Conservation (phyloP, 2,113 vertebrate genomes). For the Lates calcarifer region DNA sequence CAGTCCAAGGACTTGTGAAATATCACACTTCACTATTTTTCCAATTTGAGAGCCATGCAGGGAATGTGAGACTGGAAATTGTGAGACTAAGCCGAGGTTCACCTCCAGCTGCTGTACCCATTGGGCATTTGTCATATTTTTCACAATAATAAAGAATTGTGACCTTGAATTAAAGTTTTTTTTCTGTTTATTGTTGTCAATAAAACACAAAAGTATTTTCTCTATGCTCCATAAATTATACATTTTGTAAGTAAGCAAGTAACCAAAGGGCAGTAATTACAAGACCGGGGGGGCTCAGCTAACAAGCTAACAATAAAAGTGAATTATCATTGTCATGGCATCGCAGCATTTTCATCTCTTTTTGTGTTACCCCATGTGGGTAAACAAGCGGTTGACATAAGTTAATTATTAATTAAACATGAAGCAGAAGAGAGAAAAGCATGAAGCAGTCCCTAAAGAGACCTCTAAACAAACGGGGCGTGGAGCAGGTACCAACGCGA, state of each 20-base stretch:
- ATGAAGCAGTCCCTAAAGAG: conserved; percentile 76
- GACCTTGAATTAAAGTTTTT: conserved; percentile 32
- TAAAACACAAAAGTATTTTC: conserved; percentile 4
- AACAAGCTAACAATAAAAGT: conserved; percentile 53
- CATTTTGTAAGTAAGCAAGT: background rate
- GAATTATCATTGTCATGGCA: conserved; percentile 32
- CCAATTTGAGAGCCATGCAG: conserved; percentile 70
- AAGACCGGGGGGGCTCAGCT: conserved; percentile 22
- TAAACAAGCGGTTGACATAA: conserved; percentile 81
- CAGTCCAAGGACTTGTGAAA: conserved; percentile 83
- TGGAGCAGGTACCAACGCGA: conserved; percentile 77
- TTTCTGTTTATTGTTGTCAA: conserved; percentile 1
- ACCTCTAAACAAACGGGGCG: conserved; percentile 80
- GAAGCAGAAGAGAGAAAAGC: conserved; percentile 71
- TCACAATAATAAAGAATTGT: conserved; percentile 27
- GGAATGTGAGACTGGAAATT: conserved; percentile 55
- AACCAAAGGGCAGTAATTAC: conserved; percentile 31
- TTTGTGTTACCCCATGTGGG: conserved; percentile 66
- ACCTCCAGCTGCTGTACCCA: conserved; percentile 29
- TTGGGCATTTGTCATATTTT: conserved; percentile 26
- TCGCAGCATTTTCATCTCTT: conserved; percentile 42
- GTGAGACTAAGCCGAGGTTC: conserved; percentile 45
- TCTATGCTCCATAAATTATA: background rate
- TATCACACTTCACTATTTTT: conserved; percentile 82
- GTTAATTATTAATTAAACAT: conserved; percentile 89